Evolutionary conservation across 2,113 vertebrate genomes (phyloP).

Genomic region (Lucifuga dentata): DNA sequence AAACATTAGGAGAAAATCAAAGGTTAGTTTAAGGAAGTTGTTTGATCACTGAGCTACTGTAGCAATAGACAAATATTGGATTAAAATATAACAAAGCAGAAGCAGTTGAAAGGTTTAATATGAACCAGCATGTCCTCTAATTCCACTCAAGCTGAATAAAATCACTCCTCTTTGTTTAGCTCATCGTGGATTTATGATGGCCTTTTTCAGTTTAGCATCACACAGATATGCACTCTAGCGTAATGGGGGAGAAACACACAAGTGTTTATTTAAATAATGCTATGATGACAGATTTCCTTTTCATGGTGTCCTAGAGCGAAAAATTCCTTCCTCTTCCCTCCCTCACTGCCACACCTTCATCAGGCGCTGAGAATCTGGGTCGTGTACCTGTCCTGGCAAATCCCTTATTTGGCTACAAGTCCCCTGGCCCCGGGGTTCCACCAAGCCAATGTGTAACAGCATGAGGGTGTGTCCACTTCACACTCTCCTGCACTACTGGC

Average conservation of each 20-base stretch:
- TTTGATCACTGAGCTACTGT: constrained; percentile 27
- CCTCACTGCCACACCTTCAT: constrained; percentile 38
- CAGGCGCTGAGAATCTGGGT: constrained; percentile 48
- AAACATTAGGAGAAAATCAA: constrained; percentile 43
- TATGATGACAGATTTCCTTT: constrained; percentile 32
- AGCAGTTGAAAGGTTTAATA: neutral
- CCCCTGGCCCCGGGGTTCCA: constrained; percentile 6
- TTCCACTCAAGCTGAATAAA: neutral
- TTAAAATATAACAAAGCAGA: constrained; percentile 27
- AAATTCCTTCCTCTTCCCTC: constrained; percentile 3
- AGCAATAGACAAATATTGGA: neutral
- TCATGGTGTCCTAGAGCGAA: neutral
- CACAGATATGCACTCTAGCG: neutral
- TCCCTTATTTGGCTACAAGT: constrained; percentile 36
- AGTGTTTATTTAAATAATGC: constrained; percentile 10
- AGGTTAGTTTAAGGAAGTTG: constrained; percentile 7
- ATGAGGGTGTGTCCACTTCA: constrained; percentile 59
- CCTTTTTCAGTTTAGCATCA: neutral
- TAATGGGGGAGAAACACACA: neutral
- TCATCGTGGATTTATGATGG: constrained; percentile 3
- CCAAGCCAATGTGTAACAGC: constrained; percentile 38
- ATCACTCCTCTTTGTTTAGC: neutral
- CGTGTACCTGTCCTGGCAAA: constrained; percentile 54
- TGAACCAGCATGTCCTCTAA: neutral
- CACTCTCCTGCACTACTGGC: constrained; percentile 30